Evolutionary conservation across 2,888 invertebrate species (phyloP).

Genomic region (Anthophora plumipes): DNA sequence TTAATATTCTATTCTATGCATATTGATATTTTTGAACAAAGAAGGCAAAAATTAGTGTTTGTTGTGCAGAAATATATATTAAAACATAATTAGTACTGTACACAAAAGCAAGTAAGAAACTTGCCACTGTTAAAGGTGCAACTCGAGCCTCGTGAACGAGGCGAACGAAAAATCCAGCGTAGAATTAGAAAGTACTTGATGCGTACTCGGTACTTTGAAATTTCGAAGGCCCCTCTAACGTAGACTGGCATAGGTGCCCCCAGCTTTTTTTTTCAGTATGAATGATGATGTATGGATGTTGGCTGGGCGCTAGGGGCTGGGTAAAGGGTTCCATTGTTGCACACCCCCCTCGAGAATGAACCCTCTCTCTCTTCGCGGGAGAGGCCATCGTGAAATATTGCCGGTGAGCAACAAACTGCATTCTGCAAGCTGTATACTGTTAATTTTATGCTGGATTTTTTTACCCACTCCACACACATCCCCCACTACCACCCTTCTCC

Average conservation of each 20-base stretch:
- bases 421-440: slow-evolving; percentile 80
- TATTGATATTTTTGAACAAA: no score
- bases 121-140: slow-evolving; percentile 7
- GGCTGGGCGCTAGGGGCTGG: slow-evolving; percentile 83
- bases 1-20: no score
- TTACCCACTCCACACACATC: slow-evolving; percentile 70
- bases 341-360: slow-evolving; percentile 77
- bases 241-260: slow-evolving; percentile 77
- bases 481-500: slow-evolving; percentile 38
- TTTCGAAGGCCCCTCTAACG: slow-evolving; percentile 74
- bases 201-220: slow-evolving; percentile 73
- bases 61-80: neutral
- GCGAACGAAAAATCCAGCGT: slow-evolving; percentile 39
- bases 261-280: slow-evolving; percentile 79
- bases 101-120: neutral
- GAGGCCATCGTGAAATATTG: slow-evolving; percentile 82
- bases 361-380: slow-evolving; percentile 73
- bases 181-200: slow-evolving; percentile 70
- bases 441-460: slow-evolving; percentile 83
- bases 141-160: slow-evolving; percentile 9
- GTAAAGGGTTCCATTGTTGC: slow-evolving; percentile 84
- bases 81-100: neutral
- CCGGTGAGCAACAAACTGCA: slow-evolving; percentile 77
- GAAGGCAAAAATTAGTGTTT: no score
- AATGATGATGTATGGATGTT: slow-evolving; percentile 85